These are phyloP conservation scores for Argyra leucocephala DNA, from an alignment of 2,888 invertebrate species.

Conservation along the genomic window DNA sequence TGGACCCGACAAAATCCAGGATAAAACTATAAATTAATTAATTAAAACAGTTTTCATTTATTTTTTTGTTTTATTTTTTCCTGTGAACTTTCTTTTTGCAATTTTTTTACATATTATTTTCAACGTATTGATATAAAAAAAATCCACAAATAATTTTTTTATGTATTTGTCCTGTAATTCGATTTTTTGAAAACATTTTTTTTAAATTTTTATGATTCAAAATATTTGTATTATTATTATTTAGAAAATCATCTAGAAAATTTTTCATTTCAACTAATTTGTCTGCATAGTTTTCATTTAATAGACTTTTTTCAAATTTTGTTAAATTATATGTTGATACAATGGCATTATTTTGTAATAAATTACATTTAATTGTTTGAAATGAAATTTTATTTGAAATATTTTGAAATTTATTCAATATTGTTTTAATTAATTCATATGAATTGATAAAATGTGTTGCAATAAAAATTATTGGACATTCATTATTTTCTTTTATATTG, in stretches of 20 bases:
- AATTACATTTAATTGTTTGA: slow-evolving; percentile 9
- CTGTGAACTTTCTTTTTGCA: too few relatives aligned
- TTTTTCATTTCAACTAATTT: slow-evolving; percentile 14
- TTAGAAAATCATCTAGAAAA: slow-evolving; percentile 8
- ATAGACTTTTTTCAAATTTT: not conserved
- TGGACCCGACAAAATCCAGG: too few relatives aligned
- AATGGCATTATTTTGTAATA: slow-evolving; percentile 8
- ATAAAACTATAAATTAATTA: too few relatives aligned
- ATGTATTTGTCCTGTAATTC: not conserved
- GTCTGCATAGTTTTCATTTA: not conserved
- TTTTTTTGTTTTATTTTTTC: too few relatives aligned
- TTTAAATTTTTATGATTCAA: not conserved
- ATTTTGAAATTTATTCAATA: slow-evolving; percentile 8
- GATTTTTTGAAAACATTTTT: not conserved
- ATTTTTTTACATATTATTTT: not conserved
- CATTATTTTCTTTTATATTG: slow-evolving; percentile 46
- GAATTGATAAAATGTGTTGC: slow-evolving; percentile 71
- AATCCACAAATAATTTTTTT: not conserved
- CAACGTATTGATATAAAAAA: not conserved
- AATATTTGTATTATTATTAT: not conserved
- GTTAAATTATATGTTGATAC: slow-evolving; percentile 15
- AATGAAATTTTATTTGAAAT: slow-evolving; percentile 1
- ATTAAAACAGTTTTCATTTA: too few relatives aligned
- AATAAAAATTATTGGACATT: slow-evolving; percentile 62
- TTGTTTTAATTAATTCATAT: slow-evolving; percentile 45